Conservation (phyloP, 1,140 invertebrate genomes). For the Bombus turneri region DNA sequence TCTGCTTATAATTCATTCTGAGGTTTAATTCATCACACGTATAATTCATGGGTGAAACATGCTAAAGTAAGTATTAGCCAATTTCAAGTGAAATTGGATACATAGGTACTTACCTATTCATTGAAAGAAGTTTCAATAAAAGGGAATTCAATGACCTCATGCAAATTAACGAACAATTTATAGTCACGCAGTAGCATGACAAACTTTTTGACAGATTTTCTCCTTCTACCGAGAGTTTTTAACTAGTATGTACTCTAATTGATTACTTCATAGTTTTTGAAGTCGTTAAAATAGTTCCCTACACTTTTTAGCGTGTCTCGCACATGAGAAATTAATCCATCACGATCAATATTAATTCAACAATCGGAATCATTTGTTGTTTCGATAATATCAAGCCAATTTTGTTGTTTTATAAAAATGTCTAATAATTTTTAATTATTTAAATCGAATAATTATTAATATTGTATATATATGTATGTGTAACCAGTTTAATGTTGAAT, state of each 20-base stretch:
- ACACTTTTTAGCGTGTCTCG: background rate
- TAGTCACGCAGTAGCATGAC: background rate
- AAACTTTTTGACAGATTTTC: conserved; percentile 5
- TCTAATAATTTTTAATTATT: no score
- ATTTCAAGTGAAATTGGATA: no score
- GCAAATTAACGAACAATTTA: background rate
- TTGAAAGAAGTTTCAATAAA: no score
- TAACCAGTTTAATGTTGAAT: conserved; percentile 16
- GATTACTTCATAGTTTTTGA: background rate
- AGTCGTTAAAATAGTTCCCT: background rate
- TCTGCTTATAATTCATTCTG: no score
- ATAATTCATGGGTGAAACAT: no score
- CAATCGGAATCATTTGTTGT: background rate
- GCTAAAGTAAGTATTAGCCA: no score
- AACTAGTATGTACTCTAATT: background rate
- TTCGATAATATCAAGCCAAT: background rate
- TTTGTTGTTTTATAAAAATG: no score
- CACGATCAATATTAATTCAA: background rate
- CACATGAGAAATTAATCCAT: background rate
- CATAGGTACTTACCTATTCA: no score
- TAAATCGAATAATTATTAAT: no score
- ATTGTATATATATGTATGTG: background rate
- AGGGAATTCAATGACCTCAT: background rate
- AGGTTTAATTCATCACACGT: no score
- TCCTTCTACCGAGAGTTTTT: background rate